phyloP scores from a whole-genome alignment of 2,113 vertebrate genomes.

The Anguilla japonica region DNA sequence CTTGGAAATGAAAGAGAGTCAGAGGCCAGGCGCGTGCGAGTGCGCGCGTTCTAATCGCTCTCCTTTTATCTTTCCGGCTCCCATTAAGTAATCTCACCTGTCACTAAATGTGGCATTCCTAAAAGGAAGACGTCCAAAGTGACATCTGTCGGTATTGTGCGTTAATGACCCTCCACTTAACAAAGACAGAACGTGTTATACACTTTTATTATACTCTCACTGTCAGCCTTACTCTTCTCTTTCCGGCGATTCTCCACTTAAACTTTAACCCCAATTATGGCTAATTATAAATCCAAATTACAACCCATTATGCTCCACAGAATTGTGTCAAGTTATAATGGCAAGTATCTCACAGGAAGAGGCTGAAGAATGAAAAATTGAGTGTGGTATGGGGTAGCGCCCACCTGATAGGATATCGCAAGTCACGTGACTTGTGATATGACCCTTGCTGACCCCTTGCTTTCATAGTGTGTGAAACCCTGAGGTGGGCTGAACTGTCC shows the following conservation, averaged over 20 bases:
- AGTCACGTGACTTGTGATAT: background rate
- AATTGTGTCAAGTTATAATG: constrained; percentile 14
- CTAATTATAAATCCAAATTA: constrained; percentile 41
- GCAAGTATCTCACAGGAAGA: background rate
- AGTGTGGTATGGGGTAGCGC: background rate
- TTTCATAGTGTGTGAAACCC: background rate
- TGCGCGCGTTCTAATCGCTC: constrained; percentile 10
- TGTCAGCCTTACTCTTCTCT: constrained; percentile 39
- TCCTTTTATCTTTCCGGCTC: constrained; percentile 25
- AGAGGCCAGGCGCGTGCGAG: constrained; percentile 10
- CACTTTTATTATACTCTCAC: constrained; percentile 20
- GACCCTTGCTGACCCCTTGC: background rate
- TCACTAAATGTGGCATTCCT: constrained; percentile 46
- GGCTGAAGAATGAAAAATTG: background rate
- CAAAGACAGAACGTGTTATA: constrained; percentile 41
- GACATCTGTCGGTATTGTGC: constrained; percentile 45
- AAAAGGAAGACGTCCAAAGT: constrained; percentile 48
- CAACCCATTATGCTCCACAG: constrained; percentile 34
- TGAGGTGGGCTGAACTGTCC: background rate
- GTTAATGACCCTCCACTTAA: constrained; percentile 46
- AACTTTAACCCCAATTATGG: constrained; percentile 24
- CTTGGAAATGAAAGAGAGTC: constrained; percentile 7
- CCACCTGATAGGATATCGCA: background rate
- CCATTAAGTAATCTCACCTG: constrained; percentile 37
- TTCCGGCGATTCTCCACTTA: constrained; percentile 11